Evolutionary conservation across 2,888 invertebrate genomes (phyloP), one percentile per base, ranked within the genome.

Genomic region (Eupithecia vulgata): DNA sequence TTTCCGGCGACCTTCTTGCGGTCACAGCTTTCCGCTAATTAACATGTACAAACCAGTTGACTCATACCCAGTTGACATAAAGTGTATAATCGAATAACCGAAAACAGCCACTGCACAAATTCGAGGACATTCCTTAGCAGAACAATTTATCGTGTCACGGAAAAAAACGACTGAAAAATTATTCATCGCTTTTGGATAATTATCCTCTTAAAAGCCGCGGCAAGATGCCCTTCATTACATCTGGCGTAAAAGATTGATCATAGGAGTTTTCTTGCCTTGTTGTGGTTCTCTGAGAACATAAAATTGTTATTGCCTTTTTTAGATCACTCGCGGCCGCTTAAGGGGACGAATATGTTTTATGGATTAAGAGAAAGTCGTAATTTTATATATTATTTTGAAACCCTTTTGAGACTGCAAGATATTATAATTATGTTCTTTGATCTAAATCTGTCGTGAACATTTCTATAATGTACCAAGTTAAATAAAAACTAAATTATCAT

Each of bases 161-260:
- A 81, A 84, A 84, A 85, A 81, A 76, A 73, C 71, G 61, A 17
- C 62, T 37, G 57, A 81, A 74, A 77, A 61, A 6, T 35, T 73
- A 76, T 79, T 82, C 80, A 80, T 79, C 77, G 40, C 71, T 83
- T 85, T 85, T 79, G 80, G 80, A 86, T 88, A 90, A 92, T 90
- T 89, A 87, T 86, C 83, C 37, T 78, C 82, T 80, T 84, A 82
- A 88, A 90, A 91, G 82, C 83, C 71, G 81, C 88, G 89, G 90
- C 85, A 78, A 65, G 81, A 88, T 85, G 83, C 76, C 80, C 77
- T 71, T 78, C 84, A 87, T 90, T 88, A 86, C 83, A 80, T 76
- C 76, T 77, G 74, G 76, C 78, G 76, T 80, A 82, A 80, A 73
- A 76, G 71, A 73, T 70, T 75, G 45, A 74, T 78, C 76, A 74